phyloP scores from a whole-genome alignment of 2,888 invertebrate species.

The Anagyrus pseudococci region DNA sequence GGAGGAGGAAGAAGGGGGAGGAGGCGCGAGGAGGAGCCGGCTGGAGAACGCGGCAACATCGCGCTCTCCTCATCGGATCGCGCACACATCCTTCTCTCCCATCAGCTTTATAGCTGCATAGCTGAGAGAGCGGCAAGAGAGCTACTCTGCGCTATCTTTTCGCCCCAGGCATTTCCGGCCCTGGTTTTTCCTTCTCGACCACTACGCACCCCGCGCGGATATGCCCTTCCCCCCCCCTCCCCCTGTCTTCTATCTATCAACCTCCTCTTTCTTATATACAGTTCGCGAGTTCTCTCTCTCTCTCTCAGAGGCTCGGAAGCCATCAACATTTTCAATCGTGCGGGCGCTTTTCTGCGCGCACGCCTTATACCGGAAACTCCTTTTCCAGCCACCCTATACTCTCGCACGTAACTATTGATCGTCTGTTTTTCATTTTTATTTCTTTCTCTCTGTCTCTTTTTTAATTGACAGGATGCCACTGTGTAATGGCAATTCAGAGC shows the following conservation, averaged over 20 bases:
- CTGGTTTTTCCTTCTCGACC: constrained; percentile 15
- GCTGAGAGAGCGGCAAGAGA: neutral
- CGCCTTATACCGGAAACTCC: no score
- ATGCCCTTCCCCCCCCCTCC: neutral
- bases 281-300: constrained; percentile 7
- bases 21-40: constrained; percentile 16
- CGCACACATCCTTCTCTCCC: constrained; percentile 12
- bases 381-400: no score
- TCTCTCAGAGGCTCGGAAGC: neutral
- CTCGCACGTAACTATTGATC: no score
- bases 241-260: neutral
- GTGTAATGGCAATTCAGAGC: no score
- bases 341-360: neutral
- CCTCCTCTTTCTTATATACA: neutral
- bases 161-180: constrained; percentile 29
- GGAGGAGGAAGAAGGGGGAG: constrained; percentile 15
- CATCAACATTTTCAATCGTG: neutral
- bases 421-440: neutral
- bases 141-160: neutral
- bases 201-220: no score
- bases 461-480: no score
- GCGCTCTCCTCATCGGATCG: constrained; percentile 9
- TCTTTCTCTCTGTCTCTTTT: neutral
- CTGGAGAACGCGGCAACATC: constrained; percentile 38
- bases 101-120: no score